Percentiles rank a stretch among this genome's conserved stretches.
These are phyloP conservation scores for Petrosia ficiformis DNA, from an alignment of 37 sponge, comb jelly and placozoan species.

Conservation along the genomic window DNA sequence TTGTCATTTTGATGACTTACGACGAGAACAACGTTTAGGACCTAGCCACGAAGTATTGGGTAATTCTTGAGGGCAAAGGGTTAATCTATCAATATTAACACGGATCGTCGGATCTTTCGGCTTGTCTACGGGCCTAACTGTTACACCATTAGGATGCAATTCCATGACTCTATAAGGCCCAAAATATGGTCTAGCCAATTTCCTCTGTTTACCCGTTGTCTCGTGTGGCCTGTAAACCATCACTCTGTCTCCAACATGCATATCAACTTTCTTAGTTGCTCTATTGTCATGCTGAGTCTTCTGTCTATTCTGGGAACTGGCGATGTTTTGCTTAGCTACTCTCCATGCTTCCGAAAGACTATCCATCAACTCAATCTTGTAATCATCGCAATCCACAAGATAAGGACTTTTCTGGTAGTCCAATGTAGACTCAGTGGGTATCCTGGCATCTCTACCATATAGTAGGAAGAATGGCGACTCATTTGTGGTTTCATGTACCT, in stretches of 20 bases:
- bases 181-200: neutral
- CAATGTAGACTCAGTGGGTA: neutral
- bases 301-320: slow-evolving; percentile 7
- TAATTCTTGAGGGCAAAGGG: neutral
- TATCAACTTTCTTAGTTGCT: neutral
- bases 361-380: slow-evolving; percentile 4
- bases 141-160: slow-evolving; percentile 2
- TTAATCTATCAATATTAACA: neutral
- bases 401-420: neutral
- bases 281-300: neutral
- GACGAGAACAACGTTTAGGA: no score
- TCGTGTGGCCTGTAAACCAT: slow-evolving; percentile 1
- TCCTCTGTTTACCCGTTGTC: neutral
- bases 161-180: slow-evolving; percentile 8
- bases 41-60: neutral
- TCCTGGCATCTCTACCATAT: slow-evolving; percentile 14
- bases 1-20: no score
- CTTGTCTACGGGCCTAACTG: neutral
- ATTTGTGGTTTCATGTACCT: slow-evolving; percentile 4
- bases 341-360: slow-evolving; percentile 6
- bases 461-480: slow-evolving; percentile 21
- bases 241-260: neutral
- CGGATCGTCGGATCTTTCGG: neutral
- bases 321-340: neutral
- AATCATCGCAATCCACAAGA: slow-evolving; percentile 21